Evolutionary conservation across 2,797 vertebrate genomes (phyloP).

Genomic region (Zenarchopterus dispar): DNA sequence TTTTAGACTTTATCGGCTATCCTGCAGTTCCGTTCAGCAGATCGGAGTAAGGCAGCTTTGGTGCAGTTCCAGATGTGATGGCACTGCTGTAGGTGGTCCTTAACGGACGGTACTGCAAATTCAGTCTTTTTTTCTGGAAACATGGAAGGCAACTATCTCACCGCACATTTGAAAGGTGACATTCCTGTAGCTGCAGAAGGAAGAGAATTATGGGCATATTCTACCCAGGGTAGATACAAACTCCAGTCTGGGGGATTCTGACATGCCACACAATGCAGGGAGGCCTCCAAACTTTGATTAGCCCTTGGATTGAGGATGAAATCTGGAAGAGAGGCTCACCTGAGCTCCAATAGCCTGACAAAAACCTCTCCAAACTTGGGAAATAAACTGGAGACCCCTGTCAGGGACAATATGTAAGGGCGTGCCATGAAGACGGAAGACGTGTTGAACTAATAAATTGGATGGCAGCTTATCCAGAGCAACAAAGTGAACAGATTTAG

Average conservation of each 20-base stretch:
- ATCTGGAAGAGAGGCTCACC: not conserved
- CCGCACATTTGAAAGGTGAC: not conserved
- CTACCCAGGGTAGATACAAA: not conserved
- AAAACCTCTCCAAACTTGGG: not conserved
- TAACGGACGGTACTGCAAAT: too few species aligned
- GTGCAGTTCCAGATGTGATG: too few species aligned
- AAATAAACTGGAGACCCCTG: not conserved
- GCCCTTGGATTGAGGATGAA: not conserved
- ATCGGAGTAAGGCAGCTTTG: too few species aligned
- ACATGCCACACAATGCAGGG: not conserved
- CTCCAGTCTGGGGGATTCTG: not conserved
- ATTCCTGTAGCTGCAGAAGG: not conserved
- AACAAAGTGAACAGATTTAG: too few species aligned
- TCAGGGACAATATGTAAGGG: too few species aligned
- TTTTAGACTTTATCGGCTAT: too few species aligned
- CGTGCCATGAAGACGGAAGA: not conserved
- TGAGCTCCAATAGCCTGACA: not conserved
- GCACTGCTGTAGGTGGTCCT: too few species aligned
- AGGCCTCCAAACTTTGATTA: not conserved
- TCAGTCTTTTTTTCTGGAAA: too few species aligned
- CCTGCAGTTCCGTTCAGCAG: too few species aligned
- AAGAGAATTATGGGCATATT: not conserved
- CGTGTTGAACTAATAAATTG: not conserved
- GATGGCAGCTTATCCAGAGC: not conserved
- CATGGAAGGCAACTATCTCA: too few species aligned